A percentile compares a stretch with the other conserved stretches of the same genome.
These are phyloP conservation scores for Oreochromis grahami DNA, from an alignment of 2,797 vertebrate species.

Conservation along the genomic window DNA sequence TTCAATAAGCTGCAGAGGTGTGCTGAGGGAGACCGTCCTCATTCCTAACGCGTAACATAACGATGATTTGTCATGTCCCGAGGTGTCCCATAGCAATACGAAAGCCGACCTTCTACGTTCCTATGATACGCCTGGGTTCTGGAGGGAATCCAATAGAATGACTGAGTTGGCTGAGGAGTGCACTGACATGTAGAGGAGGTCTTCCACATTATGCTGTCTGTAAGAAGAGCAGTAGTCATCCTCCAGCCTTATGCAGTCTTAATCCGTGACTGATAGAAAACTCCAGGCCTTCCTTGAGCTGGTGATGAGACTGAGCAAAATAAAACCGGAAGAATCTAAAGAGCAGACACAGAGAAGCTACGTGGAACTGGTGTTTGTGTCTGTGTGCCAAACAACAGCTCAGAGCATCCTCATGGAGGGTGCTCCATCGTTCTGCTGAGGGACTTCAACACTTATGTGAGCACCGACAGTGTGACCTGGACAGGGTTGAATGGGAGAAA, in stretches of 20 bases:
- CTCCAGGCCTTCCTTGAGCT: background rate
- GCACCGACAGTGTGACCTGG: background rate
- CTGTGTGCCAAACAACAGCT: background rate
- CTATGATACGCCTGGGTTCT: background rate
- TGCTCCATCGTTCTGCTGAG: background rate
- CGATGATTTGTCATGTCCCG: background rate
- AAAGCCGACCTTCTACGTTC: accelerated
- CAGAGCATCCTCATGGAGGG: background rate
- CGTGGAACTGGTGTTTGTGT: background rate
- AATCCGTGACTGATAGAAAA: accelerated
- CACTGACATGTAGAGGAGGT: background rate
- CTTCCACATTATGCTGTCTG: background rate
- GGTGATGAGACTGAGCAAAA: background rate
- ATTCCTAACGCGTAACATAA: background rate
- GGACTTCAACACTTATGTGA: too few relatives aligned
- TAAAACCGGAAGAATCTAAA: background rate
- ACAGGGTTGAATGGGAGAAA: background rate
- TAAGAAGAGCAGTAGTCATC: background rate
- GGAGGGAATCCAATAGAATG: background rate
- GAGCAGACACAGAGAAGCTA: background rate
- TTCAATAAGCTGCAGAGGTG: background rate
- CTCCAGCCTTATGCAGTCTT: background rate
- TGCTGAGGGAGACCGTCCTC: background rate
- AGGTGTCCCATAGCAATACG: background rate
- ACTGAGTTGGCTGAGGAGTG: background rate